Evolutionary conservation across 2,797 vertebrate genomes (phyloP).

Genomic region (Microtus obscurus): DNA sequence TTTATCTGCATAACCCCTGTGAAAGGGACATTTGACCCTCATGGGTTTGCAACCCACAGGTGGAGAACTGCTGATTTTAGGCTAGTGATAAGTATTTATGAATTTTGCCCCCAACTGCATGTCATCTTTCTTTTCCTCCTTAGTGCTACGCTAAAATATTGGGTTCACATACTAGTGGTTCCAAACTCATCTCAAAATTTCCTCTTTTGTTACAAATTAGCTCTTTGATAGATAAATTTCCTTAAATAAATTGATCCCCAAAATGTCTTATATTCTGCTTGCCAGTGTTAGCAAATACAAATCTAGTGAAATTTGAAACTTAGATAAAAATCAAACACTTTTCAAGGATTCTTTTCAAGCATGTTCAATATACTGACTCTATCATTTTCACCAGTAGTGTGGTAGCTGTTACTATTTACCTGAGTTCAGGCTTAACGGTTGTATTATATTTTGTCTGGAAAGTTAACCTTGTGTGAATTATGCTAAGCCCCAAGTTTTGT

Average conservation of each 20-base stretch:
- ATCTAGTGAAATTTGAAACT: background rate
- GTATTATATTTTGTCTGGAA: background rate
- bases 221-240: background rate
- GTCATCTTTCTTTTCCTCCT: background rate
- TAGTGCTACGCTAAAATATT: background rate
- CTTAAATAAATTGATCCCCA: background rate
- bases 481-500: background rate
- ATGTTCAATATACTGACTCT: background rate
- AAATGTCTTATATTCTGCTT: background rate
- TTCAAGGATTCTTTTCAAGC: background rate
- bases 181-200: background rate
- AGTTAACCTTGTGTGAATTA: background rate
- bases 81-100: background rate
- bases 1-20: background rate
- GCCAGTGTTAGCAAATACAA: background rate
- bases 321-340: background rate
- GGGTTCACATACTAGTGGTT: background rate
- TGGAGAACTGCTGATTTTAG: background rate
- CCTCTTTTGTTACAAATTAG: background rate
- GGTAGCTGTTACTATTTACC: background rate
- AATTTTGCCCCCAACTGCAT: background rate
- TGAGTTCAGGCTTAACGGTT: background rate
- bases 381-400: no score
- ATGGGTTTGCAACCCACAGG: background rate
- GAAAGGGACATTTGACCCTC: background rate